Conservation (phyloP, 2,113 vertebrate species). For the Mormoops blainvillei region DNA sequence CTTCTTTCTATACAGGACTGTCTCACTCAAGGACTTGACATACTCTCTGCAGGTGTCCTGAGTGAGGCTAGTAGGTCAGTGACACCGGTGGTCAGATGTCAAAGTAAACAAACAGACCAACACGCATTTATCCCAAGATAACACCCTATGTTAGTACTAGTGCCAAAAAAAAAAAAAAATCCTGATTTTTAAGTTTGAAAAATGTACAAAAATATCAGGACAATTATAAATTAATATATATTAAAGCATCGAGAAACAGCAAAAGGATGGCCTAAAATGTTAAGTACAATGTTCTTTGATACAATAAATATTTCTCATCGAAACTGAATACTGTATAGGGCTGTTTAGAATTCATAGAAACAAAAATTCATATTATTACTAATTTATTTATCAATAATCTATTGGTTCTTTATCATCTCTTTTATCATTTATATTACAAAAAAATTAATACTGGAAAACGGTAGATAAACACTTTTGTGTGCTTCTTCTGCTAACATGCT, state of each 20-base stretch:
- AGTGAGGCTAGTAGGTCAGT: slow-evolving; percentile 80
- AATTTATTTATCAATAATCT: slow-evolving; percentile 90
- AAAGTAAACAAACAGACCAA: slow-evolving; percentile 75
- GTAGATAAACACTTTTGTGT: slow-evolving; percentile 85
- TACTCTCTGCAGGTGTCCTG: slow-evolving; percentile 86
- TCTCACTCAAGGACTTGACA: slow-evolving; percentile 88
- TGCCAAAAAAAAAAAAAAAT: slow-evolving; percentile 76
- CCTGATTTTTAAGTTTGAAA: slow-evolving; percentile 85
- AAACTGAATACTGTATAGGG: slow-evolving; percentile 89
- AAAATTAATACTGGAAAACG: slow-evolving; percentile 90
- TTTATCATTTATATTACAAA: slow-evolving; percentile 89
- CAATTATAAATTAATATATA: slow-evolving; percentile 99
- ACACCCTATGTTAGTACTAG: slow-evolving; percentile 94
- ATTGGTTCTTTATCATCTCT: slow-evolving; percentile 83
- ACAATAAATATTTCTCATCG: slow-evolving; percentile 99
- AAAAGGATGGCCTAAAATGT: slow-evolving; percentile 91
- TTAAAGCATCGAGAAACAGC: slow-evolving; percentile 96
- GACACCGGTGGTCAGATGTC: slow-evolving; percentile 83
- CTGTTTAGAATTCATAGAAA: slow-evolving; percentile 85
- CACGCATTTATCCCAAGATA: slow-evolving; percentile 84
- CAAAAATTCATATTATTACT: slow-evolving; percentile 89
- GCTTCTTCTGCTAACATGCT: slow-evolving; percentile 82
- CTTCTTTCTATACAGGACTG: slow-evolving; percentile 83
- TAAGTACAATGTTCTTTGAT: slow-evolving; percentile 96
- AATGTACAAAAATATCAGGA: slow-evolving; percentile 97